Evolutionary conservation across 2,888 invertebrate genomes (phyloP).

Genomic region (Linhomoeus sp.): DNA sequence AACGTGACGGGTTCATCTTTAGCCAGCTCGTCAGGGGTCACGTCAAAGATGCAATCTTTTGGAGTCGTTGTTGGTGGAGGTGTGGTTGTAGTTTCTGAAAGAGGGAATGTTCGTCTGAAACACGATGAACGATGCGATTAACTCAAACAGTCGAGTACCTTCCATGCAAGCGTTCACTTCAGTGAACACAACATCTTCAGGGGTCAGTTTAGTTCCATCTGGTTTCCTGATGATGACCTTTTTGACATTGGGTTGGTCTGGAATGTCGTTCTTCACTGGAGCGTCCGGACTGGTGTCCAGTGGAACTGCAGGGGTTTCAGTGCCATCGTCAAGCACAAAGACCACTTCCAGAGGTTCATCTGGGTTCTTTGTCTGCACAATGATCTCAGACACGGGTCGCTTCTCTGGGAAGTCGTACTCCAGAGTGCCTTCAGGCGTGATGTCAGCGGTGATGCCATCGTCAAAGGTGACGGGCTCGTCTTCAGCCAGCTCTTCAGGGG

Average conservation of each 20-base stretch:
- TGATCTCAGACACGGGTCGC: neutral
- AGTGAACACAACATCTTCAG: neutral
- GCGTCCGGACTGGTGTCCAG: neutral
- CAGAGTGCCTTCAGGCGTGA: neutral
- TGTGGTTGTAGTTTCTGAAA: neutral
- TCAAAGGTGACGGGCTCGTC: neutral
- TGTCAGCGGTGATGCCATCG: neutral
- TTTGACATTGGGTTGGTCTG: neutral
- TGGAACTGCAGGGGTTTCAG: neutral
- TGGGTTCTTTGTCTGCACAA: neutral
- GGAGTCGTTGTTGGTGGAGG: neutral
- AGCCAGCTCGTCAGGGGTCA: neutral
- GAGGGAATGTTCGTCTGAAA: too few species aligned
- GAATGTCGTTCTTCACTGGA: neutral
- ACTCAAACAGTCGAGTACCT: neutral
- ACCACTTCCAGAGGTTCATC: neutral
- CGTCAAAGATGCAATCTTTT: conserved; percentile 2
- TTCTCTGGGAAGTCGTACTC: neutral
- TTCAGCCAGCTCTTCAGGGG: neutral
- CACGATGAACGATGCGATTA: too few species aligned
- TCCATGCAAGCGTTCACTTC: neutral
- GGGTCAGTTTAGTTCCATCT: neutral
- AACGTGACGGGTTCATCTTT: neutral
- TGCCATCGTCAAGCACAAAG: neutral
- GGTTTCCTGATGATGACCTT: neutral